Evolutionary conservation across 53 echinoderm and acorn worm genomes (phyloP).

Genomic region (Apostichopus leukothele): DNA sequence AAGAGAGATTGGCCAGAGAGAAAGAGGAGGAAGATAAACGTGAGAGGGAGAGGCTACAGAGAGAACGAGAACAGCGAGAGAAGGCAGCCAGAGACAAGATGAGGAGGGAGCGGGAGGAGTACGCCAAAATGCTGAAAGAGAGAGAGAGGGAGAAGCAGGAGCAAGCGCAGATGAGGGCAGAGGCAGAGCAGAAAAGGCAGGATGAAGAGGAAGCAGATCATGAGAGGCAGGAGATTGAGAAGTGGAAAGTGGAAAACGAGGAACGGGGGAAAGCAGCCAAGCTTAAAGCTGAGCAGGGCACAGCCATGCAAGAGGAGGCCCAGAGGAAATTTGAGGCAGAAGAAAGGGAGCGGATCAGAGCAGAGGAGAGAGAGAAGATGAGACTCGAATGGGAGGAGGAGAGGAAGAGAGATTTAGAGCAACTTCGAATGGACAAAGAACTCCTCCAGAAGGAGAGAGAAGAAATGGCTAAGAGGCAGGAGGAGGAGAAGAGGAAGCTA

Average conservation of each 20-base stretch:
- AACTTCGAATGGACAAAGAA: slow-evolving; percentile 71
- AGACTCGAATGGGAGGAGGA: slow-evolving; percentile 66
- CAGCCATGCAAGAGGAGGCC: slow-evolving; percentile 14
- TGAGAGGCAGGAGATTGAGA: slow-evolving; percentile 35
- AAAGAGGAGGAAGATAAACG: slow-evolving; percentile 53
- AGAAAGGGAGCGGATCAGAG: slow-evolving; percentile 58
- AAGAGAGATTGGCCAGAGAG: slow-evolving; percentile 48
- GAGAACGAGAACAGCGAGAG: slow-evolving; percentile 54
- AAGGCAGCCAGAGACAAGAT: slow-evolving; percentile 58
- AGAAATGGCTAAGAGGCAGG: slow-evolving; percentile 49
- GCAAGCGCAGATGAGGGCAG: slow-evolving; percentile 2
- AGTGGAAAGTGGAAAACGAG: slow-evolving; percentile 27
- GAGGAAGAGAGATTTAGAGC: slow-evolving; percentile 58
- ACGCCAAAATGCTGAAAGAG: slow-evolving; percentile 54
- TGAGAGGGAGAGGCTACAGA: slow-evolving; percentile 42
- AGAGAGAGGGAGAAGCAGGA: slow-evolving; percentile 36
- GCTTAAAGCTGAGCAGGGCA: slow-evolving; percentile 39
- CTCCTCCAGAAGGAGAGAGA: slow-evolving; percentile 63
- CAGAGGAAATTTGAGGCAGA: slow-evolving; percentile 15
- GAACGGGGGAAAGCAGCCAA: slow-evolving; percentile 30
- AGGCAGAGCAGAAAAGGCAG: slow-evolving; percentile 45
- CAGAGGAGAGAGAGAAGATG: slow-evolving; percentile 71
- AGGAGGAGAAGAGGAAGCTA: slow-evolving; percentile 46
- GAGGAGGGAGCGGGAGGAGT: slow-evolving; percentile 57
- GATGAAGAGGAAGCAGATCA: slow-evolving; percentile 49